phyloP scores from a whole-genome alignment of 2,888 invertebrate genomes.

The Trichogramma dendrolimi region DNA sequence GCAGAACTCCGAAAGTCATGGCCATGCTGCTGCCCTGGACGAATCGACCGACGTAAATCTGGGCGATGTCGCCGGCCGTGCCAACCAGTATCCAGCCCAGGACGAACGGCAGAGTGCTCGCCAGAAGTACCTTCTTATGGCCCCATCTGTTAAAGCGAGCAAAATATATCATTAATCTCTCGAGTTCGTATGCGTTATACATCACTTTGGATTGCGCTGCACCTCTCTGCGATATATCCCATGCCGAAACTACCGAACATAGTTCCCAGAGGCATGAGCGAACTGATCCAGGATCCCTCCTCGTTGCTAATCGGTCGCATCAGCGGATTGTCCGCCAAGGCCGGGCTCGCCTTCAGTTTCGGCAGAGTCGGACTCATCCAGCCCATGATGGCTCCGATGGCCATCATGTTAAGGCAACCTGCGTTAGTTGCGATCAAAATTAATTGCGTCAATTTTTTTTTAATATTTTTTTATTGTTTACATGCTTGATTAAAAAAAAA shows the following conservation, averaged over 20 bases:
- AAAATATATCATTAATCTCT: neutral
- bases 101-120: slow-evolving; percentile 63
- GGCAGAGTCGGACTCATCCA: slow-evolving; percentile 54
- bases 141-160: slow-evolving; percentile 54
- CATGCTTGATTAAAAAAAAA: too few relatives aligned
- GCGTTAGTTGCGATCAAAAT: too few relatives aligned
- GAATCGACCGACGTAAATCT: slow-evolving; percentile 58
- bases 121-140: slow-evolving; percentile 65
- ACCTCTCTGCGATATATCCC: slow-evolving; percentile 61
- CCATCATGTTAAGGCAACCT: slow-evolving; percentile 47
- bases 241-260: slow-evolving; percentile 67
- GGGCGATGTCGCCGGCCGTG: slow-evolving; percentile 53
- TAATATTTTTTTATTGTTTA: too few relatives aligned
- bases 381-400: slow-evolving; percentile 53
- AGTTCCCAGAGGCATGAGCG: slow-evolving; percentile 67
- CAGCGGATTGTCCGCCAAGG: slow-evolving; percentile 51
- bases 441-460: too few relatives aligned
- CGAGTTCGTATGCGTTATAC: too few relatives aligned
- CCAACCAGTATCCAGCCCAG: slow-evolving; percentile 68
- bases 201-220: neutral
- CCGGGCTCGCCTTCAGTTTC: slow-evolving; percentile 23
- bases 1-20: slow-evolving; percentile 67
- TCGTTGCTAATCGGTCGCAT: slow-evolving; percentile 52
- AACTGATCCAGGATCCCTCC: slow-evolving; percentile 71
- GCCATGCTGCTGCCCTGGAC: slow-evolving; percentile 65